A percentile compares a stretch with the other conserved stretches of the same genome.
Conservation (phyloP, 2,888 invertebrate genomes). For the Hemistola chrysoprasaria region DNA sequence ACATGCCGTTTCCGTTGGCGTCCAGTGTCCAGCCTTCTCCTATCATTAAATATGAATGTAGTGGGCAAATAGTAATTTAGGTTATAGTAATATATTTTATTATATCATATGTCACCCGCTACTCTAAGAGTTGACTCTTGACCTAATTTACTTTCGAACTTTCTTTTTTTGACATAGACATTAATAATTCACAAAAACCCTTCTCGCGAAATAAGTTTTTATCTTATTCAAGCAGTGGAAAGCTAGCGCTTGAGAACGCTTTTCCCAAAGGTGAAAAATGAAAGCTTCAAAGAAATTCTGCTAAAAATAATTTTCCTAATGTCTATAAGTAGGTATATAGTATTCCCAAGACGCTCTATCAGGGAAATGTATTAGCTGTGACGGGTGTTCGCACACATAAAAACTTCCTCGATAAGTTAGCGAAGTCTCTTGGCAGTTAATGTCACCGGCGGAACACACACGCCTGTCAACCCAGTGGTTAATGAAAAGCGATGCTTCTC, state of each 20-base stretch:
- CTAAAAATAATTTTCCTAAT: conserved; percentile 23
- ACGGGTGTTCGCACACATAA: conserved; percentile 34
- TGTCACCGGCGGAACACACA: conserved; percentile 46
- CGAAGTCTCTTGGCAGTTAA: conserved; percentile 41
- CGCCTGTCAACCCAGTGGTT: conserved; percentile 44
- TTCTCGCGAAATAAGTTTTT: conserved; percentile 3
- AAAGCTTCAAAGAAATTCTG: conserved; percentile 19
- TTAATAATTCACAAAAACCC: conserved; percentile 4
- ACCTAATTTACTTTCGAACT: conserved; percentile 32
- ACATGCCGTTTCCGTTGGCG: too few species aligned
- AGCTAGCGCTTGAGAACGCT: conserved; percentile 10
- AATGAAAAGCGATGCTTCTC: conserved; percentile 66
- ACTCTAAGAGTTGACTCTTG: conserved; percentile 32
- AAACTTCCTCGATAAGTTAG: conserved; percentile 47
- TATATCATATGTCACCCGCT: too few species aligned
- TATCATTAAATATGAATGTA: too few species aligned
- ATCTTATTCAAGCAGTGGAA: conserved; percentile 2
- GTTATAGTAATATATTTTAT: too few species aligned
- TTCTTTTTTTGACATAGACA: conserved; percentile 1
- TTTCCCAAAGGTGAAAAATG: conserved; percentile 14
- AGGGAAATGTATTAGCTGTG: conserved; percentile 29
- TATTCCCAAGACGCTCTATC: conserved; percentile 22
- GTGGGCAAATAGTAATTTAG: too few species aligned
- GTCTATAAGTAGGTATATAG: conserved; percentile 16
- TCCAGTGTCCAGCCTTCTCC: too few species aligned